Base-by-base conservation (phyloP, 2,888 invertebrate species). In the Lycia hirtaria region DNA sequence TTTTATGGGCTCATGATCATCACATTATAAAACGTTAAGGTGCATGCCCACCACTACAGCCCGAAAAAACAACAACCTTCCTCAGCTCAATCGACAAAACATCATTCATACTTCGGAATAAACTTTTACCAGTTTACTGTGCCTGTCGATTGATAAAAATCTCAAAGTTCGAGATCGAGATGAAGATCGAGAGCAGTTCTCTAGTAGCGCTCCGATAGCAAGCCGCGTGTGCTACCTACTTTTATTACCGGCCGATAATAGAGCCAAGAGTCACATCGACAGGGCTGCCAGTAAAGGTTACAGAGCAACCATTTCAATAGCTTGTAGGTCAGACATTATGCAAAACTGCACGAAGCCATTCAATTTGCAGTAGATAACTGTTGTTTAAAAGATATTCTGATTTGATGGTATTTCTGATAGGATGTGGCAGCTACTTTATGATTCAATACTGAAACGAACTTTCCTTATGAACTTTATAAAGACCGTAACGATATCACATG, bases 191-290 rank as follows among this genome's bases (percentile, higher is more conserved):
- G 14, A 19, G 20, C 19, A 12, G 12, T 51, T 35, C 19, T 32
- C 4, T 35, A 44, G 51, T 52, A 57, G 45, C 26, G 7, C 37
- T 33, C 52, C 62, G 64, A 64, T 64, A 71, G 65, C 69, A 69
- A 61, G 65, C 73, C 73, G 76, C 73, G 70, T 77, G 76, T 71
- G 74, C 79, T 83, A 80, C 80, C 80, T 76, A 81, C 72, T 84
- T 83, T 81, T 81, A 80, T 83, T 82, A 81, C 76, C 73, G 72
- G 73, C 73, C 71, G 75, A 77, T 78, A 78, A 84, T 83, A 83
- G 78, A 82, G 78, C 76, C 79, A 76, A 77, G 68, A 74, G 65
- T 73, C 65, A 71, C 66, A 73, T 69, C 64, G 68, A 50, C 67
- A 76, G 75, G 74, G 76, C 51, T 78, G 74, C 54, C 60, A 60